Conservation (phyloP, 2,113 vertebrate species). For the Prochilodus magdalenae region DNA sequence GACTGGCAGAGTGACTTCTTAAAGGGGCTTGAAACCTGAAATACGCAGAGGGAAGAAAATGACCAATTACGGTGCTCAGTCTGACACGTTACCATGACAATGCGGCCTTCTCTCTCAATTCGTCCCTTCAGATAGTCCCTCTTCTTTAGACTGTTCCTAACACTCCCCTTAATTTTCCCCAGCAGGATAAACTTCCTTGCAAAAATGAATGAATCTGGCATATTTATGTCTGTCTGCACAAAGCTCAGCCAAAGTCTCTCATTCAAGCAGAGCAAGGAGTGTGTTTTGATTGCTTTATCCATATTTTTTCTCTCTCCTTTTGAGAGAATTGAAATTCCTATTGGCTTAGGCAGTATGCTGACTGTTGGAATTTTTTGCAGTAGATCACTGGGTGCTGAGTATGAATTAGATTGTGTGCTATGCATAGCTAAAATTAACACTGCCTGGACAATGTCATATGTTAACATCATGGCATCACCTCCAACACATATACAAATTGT, state of each 20-base stretch:
- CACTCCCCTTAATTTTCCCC: slow-evolving; percentile 15
- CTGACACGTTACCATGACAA: neutral
- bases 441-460: slow-evolving; percentile 51
- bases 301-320: neutral
- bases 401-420: slow-evolving; percentile 46
- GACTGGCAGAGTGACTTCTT: slow-evolving; percentile 52
- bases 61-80: slow-evolving; percentile 24
- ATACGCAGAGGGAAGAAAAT: slow-evolving; percentile 48
- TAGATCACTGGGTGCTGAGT: slow-evolving; percentile 42
- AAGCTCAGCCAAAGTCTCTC: neutral
- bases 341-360: slow-evolving; percentile 25
- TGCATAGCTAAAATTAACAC: slow-evolving; percentile 56
- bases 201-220: neutral
- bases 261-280: slow-evolving; percentile 12
- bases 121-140: neutral
- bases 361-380: slow-evolving; percentile 27
- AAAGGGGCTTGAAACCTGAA: slow-evolving; percentile 52
- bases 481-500: slow-evolving; percentile 45
- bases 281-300: slow-evolving; percentile 27
- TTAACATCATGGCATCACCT: too few species aligned
- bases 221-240: neutral
- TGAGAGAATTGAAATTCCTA: slow-evolving; percentile 13
- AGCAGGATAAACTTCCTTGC: neutral
- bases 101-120: neutral
- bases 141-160: neutral